phyloP scores from a whole-genome alignment of 2,888 invertebrate genomes.

The Drosophila monieri region DNA sequence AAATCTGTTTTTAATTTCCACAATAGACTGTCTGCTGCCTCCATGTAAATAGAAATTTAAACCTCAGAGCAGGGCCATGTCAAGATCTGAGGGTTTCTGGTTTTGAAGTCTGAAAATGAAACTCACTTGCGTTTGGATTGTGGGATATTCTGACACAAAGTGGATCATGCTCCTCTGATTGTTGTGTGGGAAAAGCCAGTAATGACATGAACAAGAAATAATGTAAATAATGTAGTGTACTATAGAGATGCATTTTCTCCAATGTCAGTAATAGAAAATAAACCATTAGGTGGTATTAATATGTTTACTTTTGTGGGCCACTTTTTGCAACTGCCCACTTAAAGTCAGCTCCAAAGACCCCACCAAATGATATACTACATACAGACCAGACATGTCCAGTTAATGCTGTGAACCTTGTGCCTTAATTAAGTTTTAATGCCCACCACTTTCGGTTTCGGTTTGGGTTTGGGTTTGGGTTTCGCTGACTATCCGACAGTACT shows the following conservation, averaged over 20 bases:
- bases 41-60: not conserved
- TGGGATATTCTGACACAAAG: conserved; percentile 33
- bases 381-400: conserved; percentile 22
- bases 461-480: conserved; percentile 45
- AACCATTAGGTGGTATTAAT: not conserved
- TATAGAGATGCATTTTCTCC: not conserved
- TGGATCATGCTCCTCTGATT: conserved; percentile 16
- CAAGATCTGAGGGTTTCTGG: conserved; percentile 1
- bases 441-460: conserved; percentile 59
- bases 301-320: not conserved
- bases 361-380: not conserved
- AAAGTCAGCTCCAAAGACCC: conserved; percentile 5
- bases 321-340: conserved; percentile 6
- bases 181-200: conserved; percentile 31
- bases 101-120: too few relatives aligned
- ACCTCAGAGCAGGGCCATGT: not conserved
- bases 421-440: conserved; percentile 73
- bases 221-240: not conserved
- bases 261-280: not conserved
- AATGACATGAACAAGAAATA: not conserved
- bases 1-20: conserved; percentile 5
- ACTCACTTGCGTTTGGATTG: conserved; percentile 24
- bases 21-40: not conserved
- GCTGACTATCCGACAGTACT: conserved; percentile 33
- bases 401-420: conserved; percentile 61